Evolutionary conservation across 2,797 vertebrate genomes (phyloP).

Genomic region (Pseudomugil gertrudae): DNA sequence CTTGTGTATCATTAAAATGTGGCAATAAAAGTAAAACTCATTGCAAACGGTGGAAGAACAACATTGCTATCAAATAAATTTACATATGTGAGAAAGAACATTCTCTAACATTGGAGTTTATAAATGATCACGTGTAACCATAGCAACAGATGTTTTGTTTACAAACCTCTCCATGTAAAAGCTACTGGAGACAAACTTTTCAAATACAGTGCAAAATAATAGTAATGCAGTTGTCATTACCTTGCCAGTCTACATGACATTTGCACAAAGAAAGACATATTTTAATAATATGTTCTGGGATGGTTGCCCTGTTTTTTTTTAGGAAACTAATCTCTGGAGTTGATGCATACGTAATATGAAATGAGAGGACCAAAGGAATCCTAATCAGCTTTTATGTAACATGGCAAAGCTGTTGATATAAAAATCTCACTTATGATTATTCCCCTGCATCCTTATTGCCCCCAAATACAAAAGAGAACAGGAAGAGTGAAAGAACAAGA

Average conservation of each 20-base stretch:
- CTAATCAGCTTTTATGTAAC: slow-evolving; percentile 62
- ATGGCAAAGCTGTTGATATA: slow-evolving; percentile 53
- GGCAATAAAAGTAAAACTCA: too few species aligned
- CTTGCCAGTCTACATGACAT: slow-evolving; percentile 3
- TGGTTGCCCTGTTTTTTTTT: slow-evolving; percentile 4
- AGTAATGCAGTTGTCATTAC: not conserved
- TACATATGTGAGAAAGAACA: too few species aligned
- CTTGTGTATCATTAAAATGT: too few species aligned
- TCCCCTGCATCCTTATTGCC: slow-evolving; percentile 41
- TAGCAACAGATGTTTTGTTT: too few species aligned
- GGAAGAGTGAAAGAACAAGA: slow-evolving; percentile 3
- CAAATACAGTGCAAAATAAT: not conserved
- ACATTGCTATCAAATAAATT: too few species aligned
- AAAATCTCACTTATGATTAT: slow-evolving; percentile 53
- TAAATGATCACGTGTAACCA: too few species aligned
- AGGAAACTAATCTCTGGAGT: slow-evolving; percentile 34
- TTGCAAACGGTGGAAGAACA: too few species aligned
- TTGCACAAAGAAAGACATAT: slow-evolving; percentile 15
- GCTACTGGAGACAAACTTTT: not conserved
- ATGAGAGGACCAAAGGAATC: slow-evolving; percentile 52
- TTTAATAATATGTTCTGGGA: slow-evolving; percentile 5
- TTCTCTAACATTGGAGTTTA: too few species aligned
- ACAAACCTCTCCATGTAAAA: too few species aligned
- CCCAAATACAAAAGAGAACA: slow-evolving; percentile 25
- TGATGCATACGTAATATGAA: slow-evolving; percentile 34